These are phyloP conservation scores for Silvanus unidentatus DNA, from an alignment of 2,888 invertebrate genomes.

Conservation along the genomic window DNA sequence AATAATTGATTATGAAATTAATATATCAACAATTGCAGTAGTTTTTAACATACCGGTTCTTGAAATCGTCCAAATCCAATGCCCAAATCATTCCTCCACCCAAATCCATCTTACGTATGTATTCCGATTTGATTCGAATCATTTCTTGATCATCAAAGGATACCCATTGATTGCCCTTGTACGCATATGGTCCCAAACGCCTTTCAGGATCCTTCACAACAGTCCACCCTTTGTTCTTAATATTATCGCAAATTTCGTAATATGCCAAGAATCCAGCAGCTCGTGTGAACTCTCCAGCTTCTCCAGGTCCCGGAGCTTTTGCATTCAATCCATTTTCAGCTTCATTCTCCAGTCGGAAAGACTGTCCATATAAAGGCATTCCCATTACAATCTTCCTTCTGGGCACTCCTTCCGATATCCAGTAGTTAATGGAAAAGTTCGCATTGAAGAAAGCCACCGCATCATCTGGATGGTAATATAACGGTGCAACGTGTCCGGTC, in stretches of 20 bases:
- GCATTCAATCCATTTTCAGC: constrained; percentile 64
- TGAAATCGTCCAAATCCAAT: constrained; percentile 81
- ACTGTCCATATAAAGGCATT: constrained; percentile 84
- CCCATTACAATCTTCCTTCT: constrained; percentile 80
- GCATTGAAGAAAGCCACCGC: constrained; percentile 78
- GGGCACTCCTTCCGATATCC: constrained; percentile 80
- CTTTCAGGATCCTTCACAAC: constrained; percentile 71
- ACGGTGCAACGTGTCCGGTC: constrained; percentile 83
- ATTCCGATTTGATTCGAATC: constrained; percentile 72
- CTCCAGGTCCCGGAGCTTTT: constrained; percentile 70
- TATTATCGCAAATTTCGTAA: constrained; percentile 84
- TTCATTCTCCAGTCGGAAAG: constrained; percentile 63
- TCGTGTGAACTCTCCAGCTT: constrained; percentile 78
- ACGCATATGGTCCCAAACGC: constrained; percentile 84
- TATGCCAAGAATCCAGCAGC: constrained; percentile 84
- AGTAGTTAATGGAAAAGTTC: constrained; percentile 82
- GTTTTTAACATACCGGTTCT: constrained; percentile 43
- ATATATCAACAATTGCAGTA: constrained; percentile 4
- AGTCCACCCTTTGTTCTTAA: constrained; percentile 71
- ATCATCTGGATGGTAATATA: constrained; percentile 77
- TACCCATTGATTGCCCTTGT: constrained; percentile 86
- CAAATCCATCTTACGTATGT: constrained; percentile 67
- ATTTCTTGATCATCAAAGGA: constrained; percentile 80
- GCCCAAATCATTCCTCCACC: constrained; percentile 92
- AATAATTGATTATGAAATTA: neutral